phyloP scores from a whole-genome alignment of 2,888 invertebrate species.

The Crepidodera aurea region DNA sequence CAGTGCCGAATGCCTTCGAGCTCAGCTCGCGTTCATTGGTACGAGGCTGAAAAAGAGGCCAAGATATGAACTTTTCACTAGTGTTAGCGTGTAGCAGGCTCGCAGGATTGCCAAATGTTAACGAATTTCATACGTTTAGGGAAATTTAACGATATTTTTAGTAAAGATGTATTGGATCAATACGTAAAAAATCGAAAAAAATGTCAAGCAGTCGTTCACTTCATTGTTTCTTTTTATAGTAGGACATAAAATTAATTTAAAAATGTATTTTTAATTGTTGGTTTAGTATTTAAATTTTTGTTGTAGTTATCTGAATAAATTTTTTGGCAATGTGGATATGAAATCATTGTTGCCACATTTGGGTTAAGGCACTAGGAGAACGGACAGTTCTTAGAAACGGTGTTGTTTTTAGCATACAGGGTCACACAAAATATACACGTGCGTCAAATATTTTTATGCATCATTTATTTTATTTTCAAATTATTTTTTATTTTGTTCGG shows the following conservation, averaged over 20 bases:
- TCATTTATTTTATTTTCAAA: too few relatives aligned
- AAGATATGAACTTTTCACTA: conserved; percentile 58
- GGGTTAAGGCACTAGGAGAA: conserved; percentile 5
- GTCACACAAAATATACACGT: not conserved
- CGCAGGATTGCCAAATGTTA: conserved; percentile 44
- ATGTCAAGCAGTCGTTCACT: not conserved
- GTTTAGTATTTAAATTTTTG: not conserved
- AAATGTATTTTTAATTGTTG: not conserved
- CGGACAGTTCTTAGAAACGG: conserved; percentile 1
- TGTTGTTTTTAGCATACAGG: not conserved
- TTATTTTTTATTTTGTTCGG: too few relatives aligned
- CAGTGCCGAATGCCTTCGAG: conserved; percentile 39
- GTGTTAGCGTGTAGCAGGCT: conserved; percentile 54
- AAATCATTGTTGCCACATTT: conserved; percentile 9
- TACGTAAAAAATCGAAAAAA: not conserved
- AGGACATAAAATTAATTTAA: not conserved
- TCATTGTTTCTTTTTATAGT: too few relatives aligned
- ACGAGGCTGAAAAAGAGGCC: conserved; percentile 57
- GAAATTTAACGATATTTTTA: not conserved
- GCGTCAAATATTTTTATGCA: not conserved
- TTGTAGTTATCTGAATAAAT: not conserved
- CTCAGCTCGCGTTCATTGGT: conserved; percentile 41
- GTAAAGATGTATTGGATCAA: not conserved
- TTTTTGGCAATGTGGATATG: conserved; percentile 1
- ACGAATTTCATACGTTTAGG: not conserved